These are phyloP conservation scores for Archocentrus centrarchus DNA, from an alignment of 2,113 vertebrate species.

Conservation along the genomic window DNA sequence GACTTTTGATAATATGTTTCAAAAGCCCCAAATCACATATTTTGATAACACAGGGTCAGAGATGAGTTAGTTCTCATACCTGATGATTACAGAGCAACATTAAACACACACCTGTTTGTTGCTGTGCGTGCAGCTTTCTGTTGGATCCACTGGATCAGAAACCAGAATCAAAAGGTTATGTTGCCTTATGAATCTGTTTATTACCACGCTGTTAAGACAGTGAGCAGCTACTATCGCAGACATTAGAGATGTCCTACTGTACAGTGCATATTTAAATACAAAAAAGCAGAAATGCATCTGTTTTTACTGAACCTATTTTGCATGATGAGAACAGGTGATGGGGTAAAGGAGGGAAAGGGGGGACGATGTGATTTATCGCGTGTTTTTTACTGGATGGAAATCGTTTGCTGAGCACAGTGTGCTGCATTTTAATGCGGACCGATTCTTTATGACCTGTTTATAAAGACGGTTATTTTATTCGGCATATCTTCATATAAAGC, in stretches of 20 bases:
- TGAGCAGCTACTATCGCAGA: not conserved
- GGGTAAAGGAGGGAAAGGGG: not conserved
- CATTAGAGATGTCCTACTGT: not conserved
- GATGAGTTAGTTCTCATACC: too few relatives aligned
- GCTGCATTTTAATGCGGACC: not conserved
- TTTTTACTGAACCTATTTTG: not conserved
- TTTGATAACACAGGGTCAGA: too few relatives aligned
- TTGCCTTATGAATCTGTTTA: not conserved
- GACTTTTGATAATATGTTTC: too few relatives aligned
- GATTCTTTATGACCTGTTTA: not conserved
- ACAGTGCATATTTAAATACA: not conserved
- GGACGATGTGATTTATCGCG: not conserved
- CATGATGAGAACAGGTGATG: conserved; percentile 6
- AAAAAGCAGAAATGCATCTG: not conserved
- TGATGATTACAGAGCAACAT: not conserved
- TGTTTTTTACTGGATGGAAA: not conserved
- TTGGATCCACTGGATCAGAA: not conserved
- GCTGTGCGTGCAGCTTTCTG: not conserved
- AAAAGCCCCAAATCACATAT: not conserved
- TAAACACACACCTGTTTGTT: not conserved
- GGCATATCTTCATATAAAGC: not conserved
- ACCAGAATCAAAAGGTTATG: too few relatives aligned
- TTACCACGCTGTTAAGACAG: not conserved
- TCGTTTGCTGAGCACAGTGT: not conserved
- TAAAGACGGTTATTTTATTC: too few relatives aligned